Base-by-base conservation (phyloP, 2,113 vertebrate species). In the Leucopsar rothschildi region DNA sequence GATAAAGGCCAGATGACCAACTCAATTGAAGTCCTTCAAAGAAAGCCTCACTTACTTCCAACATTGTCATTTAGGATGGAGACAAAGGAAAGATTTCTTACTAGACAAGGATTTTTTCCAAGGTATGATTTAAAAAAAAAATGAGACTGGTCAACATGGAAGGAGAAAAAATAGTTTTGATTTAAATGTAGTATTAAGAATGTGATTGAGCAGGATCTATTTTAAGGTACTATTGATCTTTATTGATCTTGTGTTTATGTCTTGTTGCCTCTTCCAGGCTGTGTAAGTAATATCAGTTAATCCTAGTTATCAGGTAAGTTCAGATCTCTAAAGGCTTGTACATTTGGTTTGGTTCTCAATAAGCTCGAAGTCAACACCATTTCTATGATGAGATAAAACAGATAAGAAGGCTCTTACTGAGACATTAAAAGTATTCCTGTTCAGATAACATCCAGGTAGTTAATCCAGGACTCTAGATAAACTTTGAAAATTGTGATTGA, bases 261-360 rank as follows among this genome's bases (percentile, higher is more conserved):
- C 53, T 79, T 91, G 16, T 52, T 78, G 49, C 53, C 10, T 84
- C 33, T 85, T 64, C 52, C 39, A 75, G 63, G 11, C 25, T 53
- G 3, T 49, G 35, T 37, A 96, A 88, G 22, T 84, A 75, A 92
- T 56, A 92, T 91, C 55, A 72, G 22, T 59, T 89, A 87, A 96
- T 76, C 60, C 24, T 75, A 90, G 70, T 82, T 92, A 73, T 80
- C 61, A 68, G 61, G 42, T n/a, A 60, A 88, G 6, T 4, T 28
- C 70, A 84, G 37, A 69, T 50, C 35, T 52, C 35, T 53, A 92
- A 86, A 82, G 19, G 12, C 6, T 88, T 64, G 33, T 59, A n/a
- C 7, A n/a, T 81, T 76, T 65, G 12, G 6, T 78, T 88, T 63
- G 15, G 11, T 81, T 89, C 42, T 87, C 37, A 87, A 33, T 59